Evolutionary conservation across 2,797 vertebrate genomes (phyloP).

Genomic region (Lepilemur septentrionalis): DNA sequence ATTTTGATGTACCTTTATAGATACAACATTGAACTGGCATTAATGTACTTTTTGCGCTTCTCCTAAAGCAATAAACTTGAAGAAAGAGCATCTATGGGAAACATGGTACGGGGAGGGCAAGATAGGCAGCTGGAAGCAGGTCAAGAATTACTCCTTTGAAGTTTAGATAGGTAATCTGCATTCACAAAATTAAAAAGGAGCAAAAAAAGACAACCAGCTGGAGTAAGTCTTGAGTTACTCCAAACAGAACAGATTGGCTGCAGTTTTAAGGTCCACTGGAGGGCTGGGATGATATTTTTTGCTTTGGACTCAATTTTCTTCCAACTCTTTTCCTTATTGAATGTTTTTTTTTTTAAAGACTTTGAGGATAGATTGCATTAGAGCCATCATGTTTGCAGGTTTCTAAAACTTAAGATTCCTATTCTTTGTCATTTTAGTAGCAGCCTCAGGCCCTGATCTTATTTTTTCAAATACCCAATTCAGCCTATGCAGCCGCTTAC

Average conservation of each 20-base stretch:
- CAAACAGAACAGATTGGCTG: neutral
- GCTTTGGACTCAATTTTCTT: neutral
- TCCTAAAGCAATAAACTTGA: neutral
- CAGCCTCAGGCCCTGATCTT: neutral
- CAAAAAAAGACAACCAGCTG: neutral
- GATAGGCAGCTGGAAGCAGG: neutral
- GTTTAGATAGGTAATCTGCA: neutral
- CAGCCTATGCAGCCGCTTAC: neutral
- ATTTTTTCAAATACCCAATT: neutral
- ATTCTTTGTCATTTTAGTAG: neutral
- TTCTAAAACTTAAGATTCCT: neutral
- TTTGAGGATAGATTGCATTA: neutral
- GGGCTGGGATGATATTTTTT: neutral
- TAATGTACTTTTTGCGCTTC: neutral
- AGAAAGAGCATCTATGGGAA: neutral
- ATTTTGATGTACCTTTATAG: neutral
- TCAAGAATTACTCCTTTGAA: neutral
- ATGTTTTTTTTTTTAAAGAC: neutral
- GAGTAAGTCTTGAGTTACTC: neutral
- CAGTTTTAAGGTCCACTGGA: neutral
- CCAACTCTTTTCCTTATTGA: neutral
- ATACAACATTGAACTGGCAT: neutral
- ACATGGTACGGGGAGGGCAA: neutral
- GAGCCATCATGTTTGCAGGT: neutral
- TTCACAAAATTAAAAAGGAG: neutral